Conservation (phyloP, 2,797 vertebrate species). For the Nyctibius grandis region DNA sequence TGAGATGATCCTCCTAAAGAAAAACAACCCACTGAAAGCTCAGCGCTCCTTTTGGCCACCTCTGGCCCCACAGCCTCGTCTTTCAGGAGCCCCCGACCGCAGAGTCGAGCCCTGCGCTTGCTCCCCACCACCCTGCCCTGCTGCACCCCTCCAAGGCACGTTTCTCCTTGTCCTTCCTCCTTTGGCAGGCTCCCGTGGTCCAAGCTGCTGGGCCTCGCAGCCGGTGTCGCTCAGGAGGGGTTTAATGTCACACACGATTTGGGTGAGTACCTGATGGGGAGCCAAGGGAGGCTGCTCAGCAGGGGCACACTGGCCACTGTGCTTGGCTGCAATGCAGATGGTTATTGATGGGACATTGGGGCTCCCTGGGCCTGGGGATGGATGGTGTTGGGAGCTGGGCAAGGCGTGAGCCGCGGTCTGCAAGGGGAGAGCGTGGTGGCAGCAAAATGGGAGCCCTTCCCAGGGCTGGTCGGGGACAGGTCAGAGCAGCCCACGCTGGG, state of each 20-base stretch:
- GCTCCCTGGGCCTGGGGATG: neutral
- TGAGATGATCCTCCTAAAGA: neutral
- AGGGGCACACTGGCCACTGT: neutral
- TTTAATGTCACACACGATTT: slow-evolving; percentile 96
- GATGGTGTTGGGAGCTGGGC: neutral
- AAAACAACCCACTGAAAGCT: neutral
- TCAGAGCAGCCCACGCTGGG: neutral
- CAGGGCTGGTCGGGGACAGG: neutral
- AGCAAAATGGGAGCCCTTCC: neutral
- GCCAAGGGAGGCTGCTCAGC: neutral
- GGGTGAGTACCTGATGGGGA: slow-evolving; percentile 74
- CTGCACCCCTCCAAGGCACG: neutral
- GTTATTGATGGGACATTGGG: neutral
- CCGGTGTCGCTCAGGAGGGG: slow-evolving; percentile 86
- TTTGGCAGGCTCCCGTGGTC: slow-evolving; percentile 85
- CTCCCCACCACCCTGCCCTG: neutral
- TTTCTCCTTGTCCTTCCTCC: neutral
- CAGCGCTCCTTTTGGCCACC: neutral
- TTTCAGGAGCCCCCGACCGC: neutral
- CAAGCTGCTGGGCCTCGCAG: slow-evolving; percentile 83
- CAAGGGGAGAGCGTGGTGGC: fast-evolving
- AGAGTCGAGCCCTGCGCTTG: neutral
- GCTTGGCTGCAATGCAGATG: fast-evolving
- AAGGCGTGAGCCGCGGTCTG: fast-evolving
- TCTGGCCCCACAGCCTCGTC: neutral